These are phyloP conservation scores for Dendrolimus punctatus DNA, from an alignment of 1,140 invertebrate species.

Conservation along the genomic window DNA sequence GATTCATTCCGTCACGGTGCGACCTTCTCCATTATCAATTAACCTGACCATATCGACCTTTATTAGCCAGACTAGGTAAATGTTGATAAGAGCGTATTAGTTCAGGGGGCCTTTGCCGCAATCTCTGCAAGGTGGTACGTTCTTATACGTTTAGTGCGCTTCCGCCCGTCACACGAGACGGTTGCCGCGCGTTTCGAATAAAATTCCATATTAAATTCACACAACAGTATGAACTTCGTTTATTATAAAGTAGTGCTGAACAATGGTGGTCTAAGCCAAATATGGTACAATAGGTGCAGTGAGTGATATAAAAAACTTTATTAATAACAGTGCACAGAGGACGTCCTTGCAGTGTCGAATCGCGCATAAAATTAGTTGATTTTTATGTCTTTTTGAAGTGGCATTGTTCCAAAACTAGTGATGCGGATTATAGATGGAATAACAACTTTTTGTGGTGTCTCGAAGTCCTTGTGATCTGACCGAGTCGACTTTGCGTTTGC, in stretches of 20 bases:
- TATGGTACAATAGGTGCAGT: not conserved
- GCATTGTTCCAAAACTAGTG: slow-evolving; percentile 5
- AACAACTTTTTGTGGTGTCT: slow-evolving; percentile 1
- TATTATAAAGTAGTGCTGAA: too few species aligned
- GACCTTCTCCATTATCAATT: slow-evolving; percentile 20
- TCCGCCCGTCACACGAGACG: too few species aligned
- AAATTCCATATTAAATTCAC: too few species aligned
- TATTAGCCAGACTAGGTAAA: slow-evolving; percentile 24
- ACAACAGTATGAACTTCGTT: too few species aligned
- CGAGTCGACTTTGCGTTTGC: too few species aligned
- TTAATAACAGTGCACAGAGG: not conserved
- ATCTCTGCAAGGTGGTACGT: too few species aligned
- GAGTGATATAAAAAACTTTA: slow-evolving; percentile 2
- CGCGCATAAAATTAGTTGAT: slow-evolving; percentile 13
- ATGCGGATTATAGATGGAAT: slow-evolving; percentile 13
- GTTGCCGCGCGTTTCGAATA: too few species aligned
- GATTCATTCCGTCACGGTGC: slow-evolving; percentile 11
- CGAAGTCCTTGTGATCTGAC: too few species aligned
- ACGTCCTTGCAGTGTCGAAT: slow-evolving; percentile 22
- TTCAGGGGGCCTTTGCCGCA: too few species aligned
- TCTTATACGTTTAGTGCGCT: too few species aligned
- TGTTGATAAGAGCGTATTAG: slow-evolving; percentile 27
- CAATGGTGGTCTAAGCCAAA: not conserved
- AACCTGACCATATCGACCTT: slow-evolving; percentile 15
- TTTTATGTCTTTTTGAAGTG: slow-evolving; percentile 12